These are phyloP conservation scores for Brachionichthys hirsutus DNA, from an alignment of 2,113 vertebrate species.

Conservation along the genomic window DNA sequence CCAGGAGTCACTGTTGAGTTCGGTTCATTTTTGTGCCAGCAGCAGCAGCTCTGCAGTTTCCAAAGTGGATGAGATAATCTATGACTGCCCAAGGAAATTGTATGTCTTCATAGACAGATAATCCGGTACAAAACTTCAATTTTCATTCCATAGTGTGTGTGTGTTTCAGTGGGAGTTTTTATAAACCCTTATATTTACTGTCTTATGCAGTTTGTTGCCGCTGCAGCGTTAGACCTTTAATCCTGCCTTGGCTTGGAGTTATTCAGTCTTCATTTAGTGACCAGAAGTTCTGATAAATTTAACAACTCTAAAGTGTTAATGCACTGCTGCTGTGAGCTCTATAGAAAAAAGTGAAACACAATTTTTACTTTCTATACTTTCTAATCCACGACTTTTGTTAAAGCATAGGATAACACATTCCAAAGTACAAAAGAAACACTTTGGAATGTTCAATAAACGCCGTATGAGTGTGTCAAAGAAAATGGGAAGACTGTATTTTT, in stretches of 20 bases:
- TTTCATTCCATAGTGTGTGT: constrained; percentile 1
- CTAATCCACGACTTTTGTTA: no score
- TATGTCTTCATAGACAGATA: constrained; percentile 30
- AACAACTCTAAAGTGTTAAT: constrained; percentile 78
- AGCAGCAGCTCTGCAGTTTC: constrained; percentile 12
- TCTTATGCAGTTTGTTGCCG: no score
- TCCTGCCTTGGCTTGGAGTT: constrained; percentile 53
- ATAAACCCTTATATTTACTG: no score
- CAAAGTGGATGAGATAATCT: constrained; percentile 12
- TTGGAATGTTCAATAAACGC: no score
- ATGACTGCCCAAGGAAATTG: constrained; percentile 31
- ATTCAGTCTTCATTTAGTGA: constrained; percentile 79
- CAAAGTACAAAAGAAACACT: no score
- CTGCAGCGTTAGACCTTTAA: constrained; percentile 76
- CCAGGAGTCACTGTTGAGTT: not conserved
- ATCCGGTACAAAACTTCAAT: constrained; percentile 37
- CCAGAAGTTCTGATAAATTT: constrained; percentile 82
- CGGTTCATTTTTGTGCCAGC: constrained; percentile 4
- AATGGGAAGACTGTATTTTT: constrained; percentile 15
- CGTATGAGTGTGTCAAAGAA: constrained; percentile 18
- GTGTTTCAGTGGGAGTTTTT: no score
- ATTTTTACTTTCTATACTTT: no score
- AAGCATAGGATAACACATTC: no score
- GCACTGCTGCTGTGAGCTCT: constrained; percentile 34
- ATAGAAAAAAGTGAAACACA: no score